phyloP scores from a whole-genome alignment of 1,140 invertebrate species.

The Polypedilum vanderplanki region DNA sequence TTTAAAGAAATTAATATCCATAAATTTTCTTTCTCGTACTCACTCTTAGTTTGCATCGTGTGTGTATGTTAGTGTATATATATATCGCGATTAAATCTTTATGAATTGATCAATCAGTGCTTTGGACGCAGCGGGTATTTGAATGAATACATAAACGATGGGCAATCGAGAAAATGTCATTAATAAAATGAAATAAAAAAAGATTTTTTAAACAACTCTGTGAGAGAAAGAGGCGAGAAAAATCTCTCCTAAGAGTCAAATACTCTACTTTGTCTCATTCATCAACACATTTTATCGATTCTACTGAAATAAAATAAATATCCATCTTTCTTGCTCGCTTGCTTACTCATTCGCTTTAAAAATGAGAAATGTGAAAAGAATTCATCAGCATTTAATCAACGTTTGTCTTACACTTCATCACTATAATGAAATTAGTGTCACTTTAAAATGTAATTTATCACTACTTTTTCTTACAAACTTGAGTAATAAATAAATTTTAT shows the following conservation, averaged over 20 bases:
- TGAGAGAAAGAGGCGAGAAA: slow-evolving; percentile 7
- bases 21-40: slow-evolving; percentile 17
- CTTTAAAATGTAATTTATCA: too few species aligned
- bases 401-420: neutral
- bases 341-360: too few species aligned
- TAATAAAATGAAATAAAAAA: neutral
- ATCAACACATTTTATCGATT: slow-evolving; percentile 16
- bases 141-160: neutral
- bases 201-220: too few species aligned
- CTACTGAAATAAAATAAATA: neutral
- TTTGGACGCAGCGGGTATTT: slow-evolving; percentile 21
- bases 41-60: neutral
- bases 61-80: neutral
- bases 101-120: slow-evolving; percentile 27
- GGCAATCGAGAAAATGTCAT: slow-evolving; percentile 8
- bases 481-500: too few species aligned
- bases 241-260: neutral
- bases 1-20: slow-evolving; percentile 21
- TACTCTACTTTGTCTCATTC: slow-evolving; percentile 12
- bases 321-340: too few species aligned
- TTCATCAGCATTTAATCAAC: slow-evolving; percentile 6
- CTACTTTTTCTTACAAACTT: too few species aligned
- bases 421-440: neutral
- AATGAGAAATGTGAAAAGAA: neutral
- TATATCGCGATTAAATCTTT: slow-evolving; percentile 24